A percentile compares a stretch with the other conserved stretches of the same genome.
Conservation (phyloP, 2,797 vertebrate genomes). For the Yasuhikotakia modesta region DNA sequence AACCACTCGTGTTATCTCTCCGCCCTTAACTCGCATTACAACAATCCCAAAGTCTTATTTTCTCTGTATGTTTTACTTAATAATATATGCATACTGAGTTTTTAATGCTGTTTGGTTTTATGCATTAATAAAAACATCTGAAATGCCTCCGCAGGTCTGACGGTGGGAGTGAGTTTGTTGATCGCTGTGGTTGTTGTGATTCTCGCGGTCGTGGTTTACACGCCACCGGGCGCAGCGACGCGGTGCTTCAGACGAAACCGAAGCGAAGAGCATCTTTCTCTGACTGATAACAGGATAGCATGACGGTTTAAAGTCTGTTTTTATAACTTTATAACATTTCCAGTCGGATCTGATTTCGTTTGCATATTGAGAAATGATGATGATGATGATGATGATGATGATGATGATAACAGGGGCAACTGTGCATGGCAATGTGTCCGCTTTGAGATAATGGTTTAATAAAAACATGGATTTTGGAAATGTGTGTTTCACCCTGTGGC, state of each 20-base stretch:
- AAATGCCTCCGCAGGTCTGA: constrained; percentile 41
- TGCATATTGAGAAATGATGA: not conserved
- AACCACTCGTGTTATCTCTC: not conserved
- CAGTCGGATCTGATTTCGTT: not conserved
- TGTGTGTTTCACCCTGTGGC: not conserved
- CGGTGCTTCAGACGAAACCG: constrained; percentile 37
- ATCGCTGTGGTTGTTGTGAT: constrained; percentile 34
- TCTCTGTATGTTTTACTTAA: not conserved
- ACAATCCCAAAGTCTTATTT: not conserved
- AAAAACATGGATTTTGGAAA: not conserved
- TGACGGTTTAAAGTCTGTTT: not conserved
- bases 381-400: no score
- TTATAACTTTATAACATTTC: no score
- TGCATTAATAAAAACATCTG: not conserved
- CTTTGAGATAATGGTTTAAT: not conserved
- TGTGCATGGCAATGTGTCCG: not conserved
- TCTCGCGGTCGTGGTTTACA: constrained; percentile 48
- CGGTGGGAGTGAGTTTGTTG: constrained; percentile 39
- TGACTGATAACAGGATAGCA: constrained; percentile 33
- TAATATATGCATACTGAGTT: not conserved
- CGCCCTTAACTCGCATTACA: not conserved
- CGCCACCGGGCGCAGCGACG: constrained; percentile 12
- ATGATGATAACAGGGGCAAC: not conserved
- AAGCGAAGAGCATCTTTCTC: constrained; percentile 42
- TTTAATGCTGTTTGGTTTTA: not conserved